Percentiles rank a stretch among this genome's conserved stretches.
These are phyloP conservation scores for Sceloporus undulatus DNA, from an alignment of 2,113 vertebrate species.

Conservation along the genomic window DNA sequence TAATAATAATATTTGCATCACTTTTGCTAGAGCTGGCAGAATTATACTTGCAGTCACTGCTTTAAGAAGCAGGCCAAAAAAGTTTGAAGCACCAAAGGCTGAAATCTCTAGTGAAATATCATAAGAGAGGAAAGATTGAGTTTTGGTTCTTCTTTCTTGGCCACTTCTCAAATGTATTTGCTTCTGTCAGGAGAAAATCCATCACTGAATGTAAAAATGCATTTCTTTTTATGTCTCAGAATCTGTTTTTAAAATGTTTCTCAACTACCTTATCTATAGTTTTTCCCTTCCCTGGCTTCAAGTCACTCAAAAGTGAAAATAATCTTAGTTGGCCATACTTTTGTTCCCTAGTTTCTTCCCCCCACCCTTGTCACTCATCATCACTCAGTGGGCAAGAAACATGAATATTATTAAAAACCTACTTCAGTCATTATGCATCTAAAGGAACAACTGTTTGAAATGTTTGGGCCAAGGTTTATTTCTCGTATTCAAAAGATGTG, in stretches of 20 bases:
- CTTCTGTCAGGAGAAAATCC: conserved; percentile 43
- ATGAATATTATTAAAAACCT: conserved; percentile 25
- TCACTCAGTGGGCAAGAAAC: conserved; percentile 8
- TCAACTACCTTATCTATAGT: conserved; percentile 18
- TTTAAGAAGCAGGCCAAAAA: conserved; percentile 7
- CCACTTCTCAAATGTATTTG: conserved; percentile 46
- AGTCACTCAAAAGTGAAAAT: conserved; percentile 25
- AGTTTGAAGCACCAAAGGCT: conserved; percentile 13
- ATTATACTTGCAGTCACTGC: conserved; percentile 19
- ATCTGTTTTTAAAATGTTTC: conserved; percentile 35
- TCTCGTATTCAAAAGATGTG: neutral
- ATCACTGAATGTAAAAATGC: conserved; percentile 35
- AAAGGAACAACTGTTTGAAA: conserved; percentile 14
- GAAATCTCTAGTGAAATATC: conserved; percentile 33
- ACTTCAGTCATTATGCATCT: conserved; percentile 12
- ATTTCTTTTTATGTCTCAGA: conserved; percentile 38
- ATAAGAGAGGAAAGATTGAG: conserved; percentile 41
- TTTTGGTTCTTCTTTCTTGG: conserved; percentile 27
- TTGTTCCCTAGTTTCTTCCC: neutral
- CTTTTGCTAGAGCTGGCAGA: conserved; percentile 11
- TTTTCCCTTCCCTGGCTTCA: neutral
- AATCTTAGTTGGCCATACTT: conserved; percentile 21
- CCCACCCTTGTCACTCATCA: conserved; percentile 14
- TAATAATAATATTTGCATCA: neutral
- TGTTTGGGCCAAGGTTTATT: neutral